A percentile compares a stretch with the other conserved stretches of the same genome.
Evolutionary conservation across 1,140 invertebrate species (phyloP).

Genomic region (Brachionus sp.): DNA sequence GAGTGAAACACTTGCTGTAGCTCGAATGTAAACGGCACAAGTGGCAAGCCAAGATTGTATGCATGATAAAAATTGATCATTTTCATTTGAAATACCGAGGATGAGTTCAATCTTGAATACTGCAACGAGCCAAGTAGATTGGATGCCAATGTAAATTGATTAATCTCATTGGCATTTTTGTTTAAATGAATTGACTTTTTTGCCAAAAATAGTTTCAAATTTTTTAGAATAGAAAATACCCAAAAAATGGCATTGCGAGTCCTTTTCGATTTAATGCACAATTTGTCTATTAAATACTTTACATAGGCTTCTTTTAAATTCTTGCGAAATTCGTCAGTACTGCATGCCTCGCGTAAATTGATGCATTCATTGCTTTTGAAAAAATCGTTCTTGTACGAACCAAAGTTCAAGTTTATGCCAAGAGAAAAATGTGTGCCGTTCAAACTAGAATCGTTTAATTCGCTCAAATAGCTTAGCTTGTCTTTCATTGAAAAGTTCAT

Average conservation of each 20-base stretch:
- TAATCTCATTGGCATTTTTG: conserved; percentile 21
- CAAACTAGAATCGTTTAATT: not conserved
- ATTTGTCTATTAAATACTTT: conserved; percentile 36
- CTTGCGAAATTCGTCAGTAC: conserved; percentile 34
- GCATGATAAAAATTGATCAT: conserved; percentile 15
- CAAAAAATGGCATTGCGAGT: conserved; percentile 13
- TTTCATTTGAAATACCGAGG: conserved; percentile 19
- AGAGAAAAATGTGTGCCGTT: not conserved
- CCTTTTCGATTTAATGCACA: conserved; percentile 29
- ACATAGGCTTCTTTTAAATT: conserved; percentile 38
- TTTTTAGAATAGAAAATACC: not conserved
- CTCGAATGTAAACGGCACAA: conserved; percentile 14
- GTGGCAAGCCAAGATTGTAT: conserved; percentile 13
- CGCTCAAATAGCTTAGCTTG: conserved; percentile 26
- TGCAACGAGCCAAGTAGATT: not conserved
- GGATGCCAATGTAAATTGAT: not conserved
- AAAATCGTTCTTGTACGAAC: conserved; percentile 23
- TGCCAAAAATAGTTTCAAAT: not conserved
- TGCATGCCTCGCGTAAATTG: conserved; percentile 7
- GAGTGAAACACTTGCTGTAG: conserved; percentile 42
- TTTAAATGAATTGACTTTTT: not conserved
- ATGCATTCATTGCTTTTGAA: conserved; percentile 43
- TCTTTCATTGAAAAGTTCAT: conserved; percentile 44
- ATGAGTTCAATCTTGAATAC: not conserved
- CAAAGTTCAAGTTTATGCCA: not conserved